Evolutionary conservation across 2,888 invertebrate species (phyloP).

Genomic region (Panorpa germanica): DNA sequence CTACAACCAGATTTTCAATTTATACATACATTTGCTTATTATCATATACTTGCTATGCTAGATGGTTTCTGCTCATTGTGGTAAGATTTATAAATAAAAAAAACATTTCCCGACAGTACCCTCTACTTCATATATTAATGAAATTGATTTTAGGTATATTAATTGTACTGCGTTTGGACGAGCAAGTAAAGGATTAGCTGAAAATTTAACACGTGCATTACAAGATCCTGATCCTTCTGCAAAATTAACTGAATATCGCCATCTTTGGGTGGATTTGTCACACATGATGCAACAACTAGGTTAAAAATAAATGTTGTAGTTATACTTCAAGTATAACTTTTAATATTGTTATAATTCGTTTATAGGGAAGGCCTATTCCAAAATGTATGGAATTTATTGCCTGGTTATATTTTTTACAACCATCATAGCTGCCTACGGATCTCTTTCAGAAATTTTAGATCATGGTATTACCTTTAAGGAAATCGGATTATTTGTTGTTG

Average conservation of each 20-base stretch:
- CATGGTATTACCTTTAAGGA: conserved; percentile 53
- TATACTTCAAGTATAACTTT: background rate
- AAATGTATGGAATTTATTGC: conserved; percentile 59
- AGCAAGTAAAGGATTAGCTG: conserved; percentile 41
- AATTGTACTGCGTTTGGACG: conserved; percentile 44
- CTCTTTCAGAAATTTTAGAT: conserved; percentile 49
- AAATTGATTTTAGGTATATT: conserved; percentile 32
- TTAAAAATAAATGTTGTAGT: conserved; percentile 12
- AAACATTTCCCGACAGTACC: background rate
- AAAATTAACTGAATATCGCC: conserved; percentile 44
- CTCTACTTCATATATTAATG: no score
- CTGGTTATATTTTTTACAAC: conserved; percentile 54
- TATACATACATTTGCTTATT: conserved; percentile 56
- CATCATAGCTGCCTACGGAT: conserved; percentile 51
- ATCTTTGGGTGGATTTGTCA: conserved; percentile 51
- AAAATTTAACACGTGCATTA: conserved; percentile 41
- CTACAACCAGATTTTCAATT: conserved; percentile 50
- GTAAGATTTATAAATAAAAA: conserved; percentile 21
- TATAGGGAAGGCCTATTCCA: conserved; percentile 45
- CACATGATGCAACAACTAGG: conserved; percentile 64
- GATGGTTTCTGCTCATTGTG: conserved; percentile 52
- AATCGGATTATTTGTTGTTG: conserved; percentile 48
- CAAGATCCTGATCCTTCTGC: conserved; percentile 40
- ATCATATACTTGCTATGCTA: conserved; percentile 54
- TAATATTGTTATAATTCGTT: conserved; percentile 1